Evolutionary conservation across 2,797 vertebrate species (phyloP).

Genomic region (Astyanax mexicanus): DNA sequence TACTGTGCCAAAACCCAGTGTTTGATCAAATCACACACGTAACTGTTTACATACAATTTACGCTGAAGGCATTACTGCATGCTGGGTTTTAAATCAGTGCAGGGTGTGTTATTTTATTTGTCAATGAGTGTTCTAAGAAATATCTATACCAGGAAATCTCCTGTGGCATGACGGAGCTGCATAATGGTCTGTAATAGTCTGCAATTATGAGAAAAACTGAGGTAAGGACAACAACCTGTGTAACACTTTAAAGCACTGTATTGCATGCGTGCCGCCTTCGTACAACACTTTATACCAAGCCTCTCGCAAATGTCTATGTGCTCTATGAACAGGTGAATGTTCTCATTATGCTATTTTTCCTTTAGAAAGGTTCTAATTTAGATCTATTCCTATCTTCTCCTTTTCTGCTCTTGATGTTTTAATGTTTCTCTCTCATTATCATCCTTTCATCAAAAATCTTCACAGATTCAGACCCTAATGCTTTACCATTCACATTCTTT

Average conservation of each 20-base stretch:
- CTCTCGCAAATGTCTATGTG: neutral
- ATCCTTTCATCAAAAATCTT: neutral
- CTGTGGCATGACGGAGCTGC: neutral
- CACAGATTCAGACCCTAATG: neutral
- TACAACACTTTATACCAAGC: neutral
- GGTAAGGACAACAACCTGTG: neutral
- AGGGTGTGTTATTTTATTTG: too few species aligned
- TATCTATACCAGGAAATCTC: neutral
- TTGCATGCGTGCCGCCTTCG: neutral
- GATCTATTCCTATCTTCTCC: neutral
- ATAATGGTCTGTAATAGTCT: too few species aligned
- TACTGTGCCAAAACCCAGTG: too few species aligned
- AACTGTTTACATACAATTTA: too few species aligned
- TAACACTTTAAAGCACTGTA: neutral
- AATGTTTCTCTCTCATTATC: constrained; percentile 26
- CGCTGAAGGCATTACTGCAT: too few species aligned
- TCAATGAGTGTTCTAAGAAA: too few species aligned
- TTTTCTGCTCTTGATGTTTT: neutral
- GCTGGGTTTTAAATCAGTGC: too few species aligned
- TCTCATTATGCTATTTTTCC: neutral
- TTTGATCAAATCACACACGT: too few species aligned
- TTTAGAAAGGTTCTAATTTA: neutral
- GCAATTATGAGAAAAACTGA: neutral
- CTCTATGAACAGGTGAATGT: neutral
- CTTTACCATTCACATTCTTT: neutral